Evolutionary conservation across 2,113 vertebrate species (phyloP), one percentile per base, ranked within the genome.

Genomic region (Phrynocephalus versicolor): DNA sequence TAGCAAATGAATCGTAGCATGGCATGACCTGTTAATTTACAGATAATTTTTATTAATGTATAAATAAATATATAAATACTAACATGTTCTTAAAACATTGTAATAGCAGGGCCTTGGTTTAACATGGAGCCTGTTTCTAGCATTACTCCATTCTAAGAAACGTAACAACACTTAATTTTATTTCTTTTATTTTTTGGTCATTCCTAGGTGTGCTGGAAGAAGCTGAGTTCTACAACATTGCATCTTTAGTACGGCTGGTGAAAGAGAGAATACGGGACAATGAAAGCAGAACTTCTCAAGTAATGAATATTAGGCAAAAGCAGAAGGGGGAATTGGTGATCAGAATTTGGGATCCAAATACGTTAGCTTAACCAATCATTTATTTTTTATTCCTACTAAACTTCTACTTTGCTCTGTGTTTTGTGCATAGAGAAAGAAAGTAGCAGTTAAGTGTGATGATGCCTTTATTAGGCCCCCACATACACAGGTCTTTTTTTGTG

Each of bases 211-310:
- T 99, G 58, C 96, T 99, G 51, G 99, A 99, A 89, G 99, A 99
- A 94, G 99, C 99, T 0, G 99, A 99, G 94, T 99, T 99, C 89
- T 99, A 99, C 95, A 99, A 99, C 91, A 99, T 99, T 0, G 98
- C 97, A 0, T 99, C 98, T 0, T 96, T 99, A 0, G 98, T 99
- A 93, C 95, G 98, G 83, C 94, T 99, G 95, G 98, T 99, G 73
- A 99, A 99, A 92, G 99, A 99, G 90, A 97, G 98, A 91, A 99
- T 99, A 95, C 97, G 98, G 92, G 98, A 99, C 94, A 99, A 99
- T 0, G 98, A 99, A 96, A 99, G 98, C 96, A 97, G 98, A 93
- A 99, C 99, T 13, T 99, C 98, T 79, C 99, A 99, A 96, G 99
- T 99, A 95, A 95, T 23, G 81, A 86, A 27, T 58, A 76, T 79